Base-by-base conservation (phyloP, 2,888 invertebrate genomes). In the Apotomis betuletana region DNA sequence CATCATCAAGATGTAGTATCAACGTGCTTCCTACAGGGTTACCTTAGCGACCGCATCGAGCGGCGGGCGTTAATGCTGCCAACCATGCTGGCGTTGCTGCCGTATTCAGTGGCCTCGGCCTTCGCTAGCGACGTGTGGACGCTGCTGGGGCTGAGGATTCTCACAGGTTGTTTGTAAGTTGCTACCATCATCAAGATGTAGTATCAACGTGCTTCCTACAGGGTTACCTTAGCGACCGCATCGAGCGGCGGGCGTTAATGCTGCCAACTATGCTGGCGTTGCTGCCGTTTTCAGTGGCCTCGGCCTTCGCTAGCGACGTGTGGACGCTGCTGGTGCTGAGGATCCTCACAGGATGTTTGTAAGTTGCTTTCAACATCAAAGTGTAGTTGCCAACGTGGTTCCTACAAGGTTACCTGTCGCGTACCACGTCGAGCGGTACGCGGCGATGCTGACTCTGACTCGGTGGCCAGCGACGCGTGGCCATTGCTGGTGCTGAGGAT, bases 281-380 rank as follows among this genome's bases (percentile, higher is more conserved):
- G n/a, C n/a, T n/a, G n/a, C n/a, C n/a, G n/a, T n/a, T n/a, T n/a
- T n/a, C n/a, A 95, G 74, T 95, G 0, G 86, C 91, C 0, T 95
- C 95, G 0, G 95, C 94, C 0, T 94, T 95, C 77, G 94, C 96
- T 0, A 93, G 91, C 27, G 94, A 91, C 75, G 95, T 95, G 6
- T 93, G 94, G 89, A 94, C 94, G 84, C 86, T 96, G 41, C 81
- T 95, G 3, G 81, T 94, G 0, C 94, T 95, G 67, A 89, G 96
- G 76, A 95, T 95, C 79, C 82, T 96, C 0, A 96, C 95, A 74
- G 96, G 96, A 58, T 96, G 96, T 76, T 85, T 94, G 93, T 93
- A 75, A 90, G 92, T 87, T 70, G 52, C 41, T 44, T 1, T 1
- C 44, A 44, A 1, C 27, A 27, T 27, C 27, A 27, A 44, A 0